Evolutionary conservation across 92 coral and sea anemone genomes (phyloP), one percentile per base, ranked within the genome.

Genomic region (Palythoa grandiflora): DNA sequence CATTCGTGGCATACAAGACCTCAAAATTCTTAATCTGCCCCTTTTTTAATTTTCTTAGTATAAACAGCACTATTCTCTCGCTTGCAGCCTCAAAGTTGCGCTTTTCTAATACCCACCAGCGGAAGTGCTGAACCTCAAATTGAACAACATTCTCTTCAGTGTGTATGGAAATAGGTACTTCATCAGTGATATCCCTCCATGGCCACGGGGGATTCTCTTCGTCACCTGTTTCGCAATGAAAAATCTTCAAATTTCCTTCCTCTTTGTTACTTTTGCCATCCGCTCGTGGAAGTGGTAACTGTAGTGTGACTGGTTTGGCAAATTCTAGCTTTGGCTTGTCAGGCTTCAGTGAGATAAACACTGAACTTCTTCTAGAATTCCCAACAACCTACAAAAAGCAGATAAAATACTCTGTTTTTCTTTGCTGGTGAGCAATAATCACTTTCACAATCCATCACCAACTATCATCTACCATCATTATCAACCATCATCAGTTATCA

Each of bases 291-390:
- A 54, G 2, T 77, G 83, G 83, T 54, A 77, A 36, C 38, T 77
- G 83, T 54, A 77, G 35, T 37, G 68, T 77, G n/a, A 77, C 83
- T 54, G 83, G 83, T 77, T 77, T 77, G 44, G 21, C 38, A 38
- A 53, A 77, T 36, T 13, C n/a, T 9, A 19, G 83, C 11, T 54
- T 36, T 14, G 68, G 83, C 75, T 36, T 37, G 2, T 53, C 68
- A 3, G 83, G 53, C 83, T 77, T 77, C 35, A 77, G 47, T 14
- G 83, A 77, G 40, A 77, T 48, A 59, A 77, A 77, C 21, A 77
- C 50, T 1, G 83, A 10, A 3, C 0, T 9, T 8, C 44, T 21
- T 28, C 48, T 59, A 53, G 2, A 5, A 54, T 53, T 54, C 5
- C 68, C 83, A 15, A 77, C 68, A 17, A 53, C 48, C 83, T 77